A percentile compares a stretch with the other conserved stretches of the same genome.
Evolutionary conservation across 1,140 invertebrate species (phyloP).

Genomic region (Thaumetopoea pityocampa): DNA sequence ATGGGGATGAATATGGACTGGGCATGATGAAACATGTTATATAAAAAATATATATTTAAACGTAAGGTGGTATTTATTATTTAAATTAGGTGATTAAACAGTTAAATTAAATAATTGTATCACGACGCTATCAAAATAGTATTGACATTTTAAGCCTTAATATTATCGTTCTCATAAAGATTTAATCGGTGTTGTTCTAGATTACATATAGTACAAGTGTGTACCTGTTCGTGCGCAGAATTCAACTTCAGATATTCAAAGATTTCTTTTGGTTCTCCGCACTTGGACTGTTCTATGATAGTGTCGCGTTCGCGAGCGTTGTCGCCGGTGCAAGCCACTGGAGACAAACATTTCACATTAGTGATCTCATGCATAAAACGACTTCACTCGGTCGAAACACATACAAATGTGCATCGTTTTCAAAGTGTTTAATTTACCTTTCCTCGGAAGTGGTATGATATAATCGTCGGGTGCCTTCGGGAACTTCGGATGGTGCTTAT

Average conservation of each 20-base stretch:
- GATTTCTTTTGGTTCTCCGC: conserved; percentile 59
- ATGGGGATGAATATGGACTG: no score
- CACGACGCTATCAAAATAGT: no score
- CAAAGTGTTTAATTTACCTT: conserved; percentile 34
- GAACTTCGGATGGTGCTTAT: conserved; percentile 51
- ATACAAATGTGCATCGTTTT: not conserved
- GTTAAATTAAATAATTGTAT: no score
- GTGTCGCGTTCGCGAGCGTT: conserved; percentile 39
- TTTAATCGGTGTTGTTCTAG: not conserved
- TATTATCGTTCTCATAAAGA: not conserved
- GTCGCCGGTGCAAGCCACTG: conserved; percentile 45
- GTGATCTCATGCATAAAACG: no score
- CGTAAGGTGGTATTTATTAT: no score
- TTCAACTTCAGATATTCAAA: conserved; percentile 44
- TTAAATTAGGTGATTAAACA: no score
- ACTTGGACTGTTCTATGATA: conserved; percentile 50
- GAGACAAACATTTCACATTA: conserved; percentile 20
- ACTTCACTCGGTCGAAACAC: not conserved
- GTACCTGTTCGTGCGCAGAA: conserved; percentile 51
- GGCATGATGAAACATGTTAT: no score
- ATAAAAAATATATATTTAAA: no score
- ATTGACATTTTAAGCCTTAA: no score
- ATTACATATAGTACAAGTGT: not conserved
- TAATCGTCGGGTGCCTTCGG: conserved; percentile 38
- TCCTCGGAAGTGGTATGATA: conserved; percentile 28